These are phyloP conservation scores for Mythimna vitellina DNA, from an alignment of 2,888 invertebrate genomes.

Conservation along the genomic window DNA sequence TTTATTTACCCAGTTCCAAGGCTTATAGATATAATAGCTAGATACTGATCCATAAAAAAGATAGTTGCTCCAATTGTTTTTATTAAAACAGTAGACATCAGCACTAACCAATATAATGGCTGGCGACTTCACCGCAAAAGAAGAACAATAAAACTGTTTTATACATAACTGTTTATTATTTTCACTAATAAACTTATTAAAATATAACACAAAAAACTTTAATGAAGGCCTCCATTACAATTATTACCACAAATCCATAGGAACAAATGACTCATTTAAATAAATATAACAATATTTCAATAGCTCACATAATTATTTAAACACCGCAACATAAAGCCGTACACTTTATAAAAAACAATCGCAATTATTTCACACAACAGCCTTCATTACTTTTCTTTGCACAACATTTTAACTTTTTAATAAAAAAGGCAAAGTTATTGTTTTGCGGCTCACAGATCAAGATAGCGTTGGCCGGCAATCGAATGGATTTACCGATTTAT, in stretches of 20 bases:
- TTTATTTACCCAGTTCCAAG: background rate
- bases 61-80: background rate
- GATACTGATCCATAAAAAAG: constrained; percentile 13
- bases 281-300: constrained; percentile 28
- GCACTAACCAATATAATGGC: background rate
- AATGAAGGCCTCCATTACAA: constrained; percentile 9
- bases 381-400: constrained; percentile 64
- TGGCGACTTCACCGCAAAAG: constrained; percentile 1
- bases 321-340: constrained; percentile 30
- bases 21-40: constrained; percentile 7
- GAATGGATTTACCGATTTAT: constrained; percentile 79
- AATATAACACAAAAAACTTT: background rate
- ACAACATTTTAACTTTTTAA: constrained; percentile 63
- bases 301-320: constrained; percentile 38
- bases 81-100: background rate
- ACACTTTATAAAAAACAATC: constrained; percentile 47
- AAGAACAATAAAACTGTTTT: background rate
- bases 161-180: background rate
- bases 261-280: constrained; percentile 28
- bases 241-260: constrained; percentile 10
- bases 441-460: constrained; percentile 80
- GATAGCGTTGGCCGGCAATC: constrained; percentile 80
- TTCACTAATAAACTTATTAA: background rate
- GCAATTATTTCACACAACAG: constrained; percentile 49
- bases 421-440: constrained; percentile 80